Base-by-base conservation (phyloP, 2,888 invertebrate genomes). In the Magallana nippona region DNA sequence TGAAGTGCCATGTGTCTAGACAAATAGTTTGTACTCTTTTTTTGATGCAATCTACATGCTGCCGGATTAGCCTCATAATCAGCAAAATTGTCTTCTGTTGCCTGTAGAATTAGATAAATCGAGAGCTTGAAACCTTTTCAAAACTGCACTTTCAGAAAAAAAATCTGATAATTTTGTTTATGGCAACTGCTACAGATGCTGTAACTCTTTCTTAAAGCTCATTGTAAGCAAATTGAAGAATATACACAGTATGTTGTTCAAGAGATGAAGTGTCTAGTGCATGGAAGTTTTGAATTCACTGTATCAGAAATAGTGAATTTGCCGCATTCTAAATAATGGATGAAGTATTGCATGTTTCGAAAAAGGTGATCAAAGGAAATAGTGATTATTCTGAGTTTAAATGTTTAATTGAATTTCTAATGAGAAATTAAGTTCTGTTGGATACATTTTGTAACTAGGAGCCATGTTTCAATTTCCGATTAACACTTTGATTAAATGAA, bases 1-100 rank as follows among this genome's bases (percentile, higher is more conserved):
- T 63, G 63, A 27, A 63, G 63, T 63, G 63, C 63, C 27, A 63
- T 63, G 63, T 22, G 63, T 63, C 63, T 63, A 63, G 63, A 63
- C 63, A 27, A 63, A 63, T 63, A 63, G 44, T 44, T 44, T 44
- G 44, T 44, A 44, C 44, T 27, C 32, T 63, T 63, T 15, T 60
- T 63, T 63, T 63, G 22, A 63, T 63, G 27, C 27, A 10, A 11
- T 22, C 27, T 63, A 22, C 22, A 63, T 63, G 63, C 63, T 63
- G 60, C 22, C 27, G 63, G 22, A 63, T 63, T 63, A 63, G 63
- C 63, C 22, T 63, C 63, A 63, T 22, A 63, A 63, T 63, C 63
- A 63, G 27, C 63, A 63, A 27, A 17, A 19, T 63, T 63, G 63
- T 63, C 63, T 63, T 63, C 27, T 63, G 63, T 22, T 27, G 22